Base-by-base conservation (phyloP, 1,140 invertebrate genomes). In the Listronotus oregonensis region DNA sequence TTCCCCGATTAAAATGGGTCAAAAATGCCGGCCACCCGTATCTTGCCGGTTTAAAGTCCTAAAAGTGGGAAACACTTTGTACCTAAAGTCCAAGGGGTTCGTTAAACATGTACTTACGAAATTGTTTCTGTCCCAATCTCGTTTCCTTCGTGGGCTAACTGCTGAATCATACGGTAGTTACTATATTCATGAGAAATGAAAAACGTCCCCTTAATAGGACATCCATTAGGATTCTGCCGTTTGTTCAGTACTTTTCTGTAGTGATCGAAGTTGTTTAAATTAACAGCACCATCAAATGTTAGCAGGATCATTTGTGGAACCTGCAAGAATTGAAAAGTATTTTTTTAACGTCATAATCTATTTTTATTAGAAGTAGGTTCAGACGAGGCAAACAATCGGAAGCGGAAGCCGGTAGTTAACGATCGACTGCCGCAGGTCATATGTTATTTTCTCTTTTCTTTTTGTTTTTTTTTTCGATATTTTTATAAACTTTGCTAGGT, bases 121-220 rank as follows among this genome's bases (percentile, higher is more conserved):
- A 94, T 90, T 27, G 91, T 96, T 78, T 95, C 93, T 5, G 92
- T 90, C 12, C 88, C 95, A 68, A 97, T 94, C 84, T 98, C 95
- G 71, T 96, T 92, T 31, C 94, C 94, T 67, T 91, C 87, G 73
- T 91, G 89, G 54, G 94, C 94, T 37, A 97, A 82, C 70, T 91
- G 82, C 78, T 96, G 92, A 6, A 96, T 91, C 86, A 94, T 91
- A 59, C 91, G 91, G 80, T 97, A 97, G 80, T 97, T 94, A 73
- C 93, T 95, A 81, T 95, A 97, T 78, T 96, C 94, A 77, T 97
- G 94, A 7, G 95, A 93, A 64, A 96, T 85, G 80, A 97, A 98
- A 81, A 97, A 96, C 3, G 95, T 98, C 67, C 93, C 95, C 64
- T 87, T 89, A 43, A 97, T 90, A 0, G 89, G 86, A 77, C 95